Conservation (phyloP, 2,797 vertebrate genomes). For the Mus spretus region DNA sequence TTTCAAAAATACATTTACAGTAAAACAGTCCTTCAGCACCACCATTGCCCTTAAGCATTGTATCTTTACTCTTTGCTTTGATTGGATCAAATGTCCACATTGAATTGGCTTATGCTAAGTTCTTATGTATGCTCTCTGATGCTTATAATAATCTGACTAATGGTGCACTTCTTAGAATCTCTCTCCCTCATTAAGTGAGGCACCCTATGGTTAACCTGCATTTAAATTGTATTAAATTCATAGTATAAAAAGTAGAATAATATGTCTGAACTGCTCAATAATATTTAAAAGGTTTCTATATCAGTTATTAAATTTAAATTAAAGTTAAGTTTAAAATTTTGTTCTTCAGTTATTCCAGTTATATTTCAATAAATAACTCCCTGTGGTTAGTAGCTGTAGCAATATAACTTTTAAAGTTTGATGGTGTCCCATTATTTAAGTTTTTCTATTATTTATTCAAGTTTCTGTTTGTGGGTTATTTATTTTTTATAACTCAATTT, state of each 20-base stretch:
- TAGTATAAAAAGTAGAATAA: slow-evolving; percentile 35
- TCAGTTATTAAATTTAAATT: slow-evolving; percentile 18
- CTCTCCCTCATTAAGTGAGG: background rate
- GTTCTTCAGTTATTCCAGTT: background rate
- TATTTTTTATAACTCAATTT: background rate
- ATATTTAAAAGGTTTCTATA: slow-evolving; percentile 9
- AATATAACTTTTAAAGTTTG: background rate
- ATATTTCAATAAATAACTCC: background rate
- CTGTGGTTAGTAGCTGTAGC: background rate
- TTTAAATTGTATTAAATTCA: slow-evolving; percentile 52
- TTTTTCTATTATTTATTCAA: slow-evolving; percentile 17
- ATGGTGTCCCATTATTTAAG: background rate
- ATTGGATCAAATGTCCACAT: background rate
- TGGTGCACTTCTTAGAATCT: background rate
- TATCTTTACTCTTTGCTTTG: background rate
- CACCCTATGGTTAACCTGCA: background rate
- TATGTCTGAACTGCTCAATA: slow-evolving; percentile 13
- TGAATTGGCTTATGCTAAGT: background rate
- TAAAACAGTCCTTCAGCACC: background rate
- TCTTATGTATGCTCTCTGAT: background rate
- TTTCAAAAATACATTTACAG: background rate
- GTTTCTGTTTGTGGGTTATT: background rate
- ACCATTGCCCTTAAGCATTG: background rate
- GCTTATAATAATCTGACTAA: background rate
- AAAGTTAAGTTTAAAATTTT: slow-evolving; percentile 15